Percentiles rank a stretch among this genome's conserved stretches.
Evolutionary conservation across 2,888 invertebrate genomes (phyloP).

Genomic region (Acanthosoma haemorrhoidale): DNA sequence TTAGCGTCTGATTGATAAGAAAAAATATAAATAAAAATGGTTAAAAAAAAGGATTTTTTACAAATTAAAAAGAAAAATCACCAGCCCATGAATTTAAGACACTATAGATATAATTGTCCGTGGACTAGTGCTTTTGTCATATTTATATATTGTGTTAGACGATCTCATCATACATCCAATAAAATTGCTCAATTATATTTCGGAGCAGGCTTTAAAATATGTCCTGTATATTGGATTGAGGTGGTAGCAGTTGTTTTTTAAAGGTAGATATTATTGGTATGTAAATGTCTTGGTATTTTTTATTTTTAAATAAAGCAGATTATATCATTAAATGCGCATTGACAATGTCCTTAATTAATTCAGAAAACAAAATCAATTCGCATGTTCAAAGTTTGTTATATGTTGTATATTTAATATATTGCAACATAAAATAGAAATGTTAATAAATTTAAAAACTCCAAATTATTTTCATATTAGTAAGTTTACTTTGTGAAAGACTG

Average conservation of each 20-base stretch:
- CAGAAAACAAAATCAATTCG: background rate
- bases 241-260: constrained; percentile 18
- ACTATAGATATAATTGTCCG: background rate
- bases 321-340: constrained; percentile 7
- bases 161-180: constrained; percentile 28
- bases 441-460: background rate
- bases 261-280: constrained; percentile 1
- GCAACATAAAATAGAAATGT: background rate
- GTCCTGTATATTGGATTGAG: constrained; percentile 24
- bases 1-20: background rate
- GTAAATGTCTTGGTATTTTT: background rate
- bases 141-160: constrained; percentile 15
- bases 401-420: background rate
- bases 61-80: background rate
- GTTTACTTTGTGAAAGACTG: background rate
- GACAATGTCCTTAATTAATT: constrained; percentile 2
- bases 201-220: constrained; percentile 29
- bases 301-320: background rate
- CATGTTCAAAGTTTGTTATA: background rate
- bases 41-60: background rate
- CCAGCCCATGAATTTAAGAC: background rate
- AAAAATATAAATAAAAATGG: background rate
- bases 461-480: background rate
- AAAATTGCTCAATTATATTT: constrained; percentile 31
- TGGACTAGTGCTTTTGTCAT: constrained; percentile 24